Conservation (phyloP, 2,113 vertebrate species). For the Halichoeres trimaculatus region DNA sequence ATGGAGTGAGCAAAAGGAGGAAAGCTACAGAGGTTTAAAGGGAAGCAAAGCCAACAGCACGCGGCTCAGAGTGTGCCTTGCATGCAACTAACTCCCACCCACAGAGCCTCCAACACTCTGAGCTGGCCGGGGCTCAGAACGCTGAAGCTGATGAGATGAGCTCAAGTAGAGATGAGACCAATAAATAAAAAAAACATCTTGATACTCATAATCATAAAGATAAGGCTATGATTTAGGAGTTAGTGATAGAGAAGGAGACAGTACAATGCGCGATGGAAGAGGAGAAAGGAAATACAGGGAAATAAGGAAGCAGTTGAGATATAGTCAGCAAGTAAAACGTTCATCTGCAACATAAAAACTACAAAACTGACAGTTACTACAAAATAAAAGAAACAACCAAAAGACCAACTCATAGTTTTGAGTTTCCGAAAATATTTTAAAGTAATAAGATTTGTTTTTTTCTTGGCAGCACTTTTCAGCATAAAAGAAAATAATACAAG, state of each 20-base stretch:
- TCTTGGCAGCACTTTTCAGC: no score
- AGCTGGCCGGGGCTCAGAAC: constrained; percentile 40
- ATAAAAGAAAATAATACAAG: no score
- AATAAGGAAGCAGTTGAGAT: neutral
- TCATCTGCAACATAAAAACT: neutral
- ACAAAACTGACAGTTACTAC: no score
- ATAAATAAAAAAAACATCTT: constrained; percentile 14
- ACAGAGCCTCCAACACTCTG: constrained; percentile 61
- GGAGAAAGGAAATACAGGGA: neutral
- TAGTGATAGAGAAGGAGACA: constrained; percentile 14
- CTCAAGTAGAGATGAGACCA: constrained; percentile 32
- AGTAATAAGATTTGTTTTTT: no score
- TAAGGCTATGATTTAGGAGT: constrained; percentile 42
- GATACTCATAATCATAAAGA: neutral
- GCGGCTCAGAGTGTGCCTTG: constrained; percentile 71
- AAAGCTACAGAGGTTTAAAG: constrained; percentile 64
- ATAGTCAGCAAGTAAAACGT: neutral
- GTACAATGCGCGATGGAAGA: constrained; percentile 6
- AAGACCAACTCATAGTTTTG: no score
- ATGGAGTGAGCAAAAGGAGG: constrained; percentile 56
- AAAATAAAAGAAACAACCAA: no score
- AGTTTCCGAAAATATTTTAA: no score
- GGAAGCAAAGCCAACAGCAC: constrained; percentile 64
- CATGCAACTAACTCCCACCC: constrained; percentile 78
- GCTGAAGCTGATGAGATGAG: constrained; percentile 43